These are phyloP conservation scores for Cryptus viduatorius DNA, from an alignment of 2,888 invertebrate species.

Conservation along the genomic window DNA sequence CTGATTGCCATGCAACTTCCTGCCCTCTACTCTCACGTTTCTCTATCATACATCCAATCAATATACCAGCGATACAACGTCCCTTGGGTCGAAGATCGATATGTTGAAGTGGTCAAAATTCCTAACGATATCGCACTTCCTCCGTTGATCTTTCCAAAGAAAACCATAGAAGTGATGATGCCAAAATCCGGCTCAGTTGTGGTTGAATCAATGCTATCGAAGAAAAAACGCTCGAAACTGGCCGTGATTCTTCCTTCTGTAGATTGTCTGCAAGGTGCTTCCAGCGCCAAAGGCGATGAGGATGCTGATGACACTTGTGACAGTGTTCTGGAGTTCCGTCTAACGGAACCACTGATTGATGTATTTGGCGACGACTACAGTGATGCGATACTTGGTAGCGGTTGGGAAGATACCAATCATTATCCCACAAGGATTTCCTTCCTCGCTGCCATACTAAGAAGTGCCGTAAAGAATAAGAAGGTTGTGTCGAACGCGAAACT, in stretches of 20 bases:
- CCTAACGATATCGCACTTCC: conserved; percentile 32
- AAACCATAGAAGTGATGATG: background rate
- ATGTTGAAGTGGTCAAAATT: background rate
- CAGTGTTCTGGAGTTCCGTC: conserved; percentile 23
- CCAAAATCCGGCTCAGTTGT: conserved; percentile 22
- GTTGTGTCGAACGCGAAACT: conserved; percentile 25
- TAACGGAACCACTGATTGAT: conserved; percentile 52
- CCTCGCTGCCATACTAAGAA: conserved; percentile 53
- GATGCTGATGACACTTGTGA: conserved; percentile 17
- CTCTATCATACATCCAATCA: background rate
- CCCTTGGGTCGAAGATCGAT: background rate
- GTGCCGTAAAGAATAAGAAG: conserved; percentile 45
- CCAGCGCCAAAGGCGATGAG: background rate
- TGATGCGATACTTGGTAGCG: conserved; percentile 51
- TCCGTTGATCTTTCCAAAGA: conserved; percentile 1
- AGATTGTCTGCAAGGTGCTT: conserved; percentile 39
- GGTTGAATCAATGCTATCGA: background rate
- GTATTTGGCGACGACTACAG: conserved; percentile 60
- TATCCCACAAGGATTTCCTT: conserved; percentile 69
- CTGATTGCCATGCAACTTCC: conserved; percentile 53
- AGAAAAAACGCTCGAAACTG: background rate
- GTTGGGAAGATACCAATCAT: background rate
- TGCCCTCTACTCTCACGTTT: conserved; percentile 49
- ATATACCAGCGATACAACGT: background rate
- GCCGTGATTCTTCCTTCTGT: conserved; percentile 48